phyloP scores from a whole-genome alignment of 2,113 vertebrate genomes.

The Siniperca chuatsi region DNA sequence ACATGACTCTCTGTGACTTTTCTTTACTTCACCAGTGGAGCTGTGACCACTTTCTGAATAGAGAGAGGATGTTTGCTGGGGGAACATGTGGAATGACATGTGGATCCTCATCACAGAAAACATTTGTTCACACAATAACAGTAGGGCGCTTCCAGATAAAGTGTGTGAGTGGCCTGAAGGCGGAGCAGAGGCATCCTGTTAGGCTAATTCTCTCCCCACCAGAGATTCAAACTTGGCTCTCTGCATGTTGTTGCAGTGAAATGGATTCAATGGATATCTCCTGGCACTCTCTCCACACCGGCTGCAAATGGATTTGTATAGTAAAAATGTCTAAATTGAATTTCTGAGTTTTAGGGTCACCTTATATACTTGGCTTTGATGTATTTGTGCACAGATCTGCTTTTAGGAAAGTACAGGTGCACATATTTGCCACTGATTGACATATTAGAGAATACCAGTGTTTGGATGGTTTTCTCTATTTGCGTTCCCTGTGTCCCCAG shows the following conservation, averaged over 20 bases:
- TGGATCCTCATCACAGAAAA: constrained; percentile 22
- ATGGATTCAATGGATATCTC: constrained; percentile 62
- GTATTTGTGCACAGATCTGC: constrained; percentile 1
- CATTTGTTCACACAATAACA: constrained; percentile 44
- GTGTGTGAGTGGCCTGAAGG: constrained; percentile 45
- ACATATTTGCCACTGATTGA: neutral
- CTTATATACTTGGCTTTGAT: constrained; percentile 24
- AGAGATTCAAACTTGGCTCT: constrained; percentile 49
- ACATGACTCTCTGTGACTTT: neutral
- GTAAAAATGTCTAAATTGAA: constrained; percentile 46
- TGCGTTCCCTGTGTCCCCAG: constrained; percentile 1
- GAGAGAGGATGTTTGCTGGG: constrained; percentile 18
- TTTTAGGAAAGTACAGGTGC: constrained; percentile 6
- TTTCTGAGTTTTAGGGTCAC: constrained; percentile 38
- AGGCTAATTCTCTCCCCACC: constrained; percentile 46
- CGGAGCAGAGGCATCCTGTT: constrained; percentile 38
- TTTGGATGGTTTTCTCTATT: constrained; percentile 25
- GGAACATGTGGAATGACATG: constrained; percentile 25
- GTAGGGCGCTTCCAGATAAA: constrained; percentile 31
- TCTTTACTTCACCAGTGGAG: neutral
- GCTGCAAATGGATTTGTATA: constrained; percentile 51
- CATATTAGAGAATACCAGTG: neutral
- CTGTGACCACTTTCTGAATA: neutral
- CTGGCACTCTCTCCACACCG: constrained; percentile 20
- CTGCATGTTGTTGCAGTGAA: constrained; percentile 36